Evolutionary conservation across 2,113 vertebrate genomes (phyloP).

Genomic region (Brachyhypopomus occidentalis): DNA sequence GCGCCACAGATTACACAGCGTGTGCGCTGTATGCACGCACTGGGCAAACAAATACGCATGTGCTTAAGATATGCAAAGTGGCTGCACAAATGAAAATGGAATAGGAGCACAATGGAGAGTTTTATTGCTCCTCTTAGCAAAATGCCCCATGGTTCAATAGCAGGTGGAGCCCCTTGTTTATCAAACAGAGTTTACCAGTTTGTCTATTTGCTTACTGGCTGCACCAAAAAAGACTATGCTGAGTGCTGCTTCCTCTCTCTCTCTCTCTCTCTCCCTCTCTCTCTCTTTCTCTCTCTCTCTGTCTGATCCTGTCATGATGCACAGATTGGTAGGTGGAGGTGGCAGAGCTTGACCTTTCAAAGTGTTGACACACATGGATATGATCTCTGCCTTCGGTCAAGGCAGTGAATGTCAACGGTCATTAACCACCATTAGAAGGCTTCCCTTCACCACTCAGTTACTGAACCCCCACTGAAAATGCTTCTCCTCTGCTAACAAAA

Average conservation of each 20-base stretch:
- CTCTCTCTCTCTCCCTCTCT: neutral
- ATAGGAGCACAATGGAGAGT: neutral
- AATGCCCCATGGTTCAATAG: neutral
- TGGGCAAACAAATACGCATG: slow-evolving; percentile 20
- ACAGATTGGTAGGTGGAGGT: slow-evolving; percentile 55
- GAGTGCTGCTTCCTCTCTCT: neutral
- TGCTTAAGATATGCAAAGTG: neutral
- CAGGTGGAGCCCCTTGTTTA: neutral
- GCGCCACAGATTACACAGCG: slow-evolving; percentile 11
- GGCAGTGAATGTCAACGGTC: slow-evolving; percentile 38
- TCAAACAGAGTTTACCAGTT: neutral
- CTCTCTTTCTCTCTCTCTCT: neutral
- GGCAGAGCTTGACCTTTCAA: slow-evolving; percentile 49
- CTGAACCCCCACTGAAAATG: neutral
- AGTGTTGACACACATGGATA: slow-evolving; percentile 36
- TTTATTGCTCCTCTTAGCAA: neutral
- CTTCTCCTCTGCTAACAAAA: neutral
- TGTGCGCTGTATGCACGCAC: neutral
- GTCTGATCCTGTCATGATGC: slow-evolving; percentile 5
- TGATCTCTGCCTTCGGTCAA: slow-evolving; percentile 36
- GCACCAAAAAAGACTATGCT: neutral
- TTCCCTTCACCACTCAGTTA: slow-evolving; percentile 27
- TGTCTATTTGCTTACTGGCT: neutral
- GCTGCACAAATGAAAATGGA: neutral
- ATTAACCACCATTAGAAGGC: slow-evolving; percentile 29